Conservation (phyloP, 2,888 invertebrate genomes). For the Onthophagus sagittarius region DNA sequence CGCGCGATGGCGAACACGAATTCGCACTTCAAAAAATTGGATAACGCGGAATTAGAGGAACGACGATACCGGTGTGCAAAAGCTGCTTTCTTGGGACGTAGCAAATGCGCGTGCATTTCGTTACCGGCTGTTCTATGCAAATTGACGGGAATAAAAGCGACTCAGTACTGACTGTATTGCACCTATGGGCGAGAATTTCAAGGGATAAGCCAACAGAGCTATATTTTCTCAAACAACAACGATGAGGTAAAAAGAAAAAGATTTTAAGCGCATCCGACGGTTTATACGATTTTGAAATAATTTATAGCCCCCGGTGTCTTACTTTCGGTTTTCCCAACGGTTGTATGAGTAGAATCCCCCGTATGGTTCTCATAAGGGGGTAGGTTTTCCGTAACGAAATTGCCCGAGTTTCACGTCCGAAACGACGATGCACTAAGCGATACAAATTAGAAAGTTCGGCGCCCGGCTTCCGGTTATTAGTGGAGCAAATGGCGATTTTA, state of each 20-base stretch:
- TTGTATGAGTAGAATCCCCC: neutral
- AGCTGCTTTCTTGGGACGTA: neutral
- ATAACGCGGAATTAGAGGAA: neutral
- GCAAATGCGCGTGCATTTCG: neutral
- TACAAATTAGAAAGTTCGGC: neutral
- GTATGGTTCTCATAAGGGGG: neutral
- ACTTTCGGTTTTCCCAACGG: no score
- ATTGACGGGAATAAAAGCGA: neutral
- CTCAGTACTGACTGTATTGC: neutral
- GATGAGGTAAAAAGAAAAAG: neutral
- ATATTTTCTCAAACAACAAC: neutral
- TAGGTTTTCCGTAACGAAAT: neutral
- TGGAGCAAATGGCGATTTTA: neutral
- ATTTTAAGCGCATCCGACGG: neutral
- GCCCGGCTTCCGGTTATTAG: neutral
- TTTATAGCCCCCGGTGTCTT: no score
- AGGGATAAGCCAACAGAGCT: neutral
- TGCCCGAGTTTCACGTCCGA: neutral
- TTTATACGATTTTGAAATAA: no score
- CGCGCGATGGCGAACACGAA: neutral
- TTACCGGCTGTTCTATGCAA: neutral
- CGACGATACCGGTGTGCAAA: neutral
- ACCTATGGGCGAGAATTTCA: neutral
- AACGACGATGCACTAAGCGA: neutral
- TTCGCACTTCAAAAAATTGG: neutral